Percentiles rank a stretch among this genome's conserved stretches.
phyloP scores from a whole-genome alignment of 2,888 invertebrate genomes.

The Drosophila emarginata region DNA sequence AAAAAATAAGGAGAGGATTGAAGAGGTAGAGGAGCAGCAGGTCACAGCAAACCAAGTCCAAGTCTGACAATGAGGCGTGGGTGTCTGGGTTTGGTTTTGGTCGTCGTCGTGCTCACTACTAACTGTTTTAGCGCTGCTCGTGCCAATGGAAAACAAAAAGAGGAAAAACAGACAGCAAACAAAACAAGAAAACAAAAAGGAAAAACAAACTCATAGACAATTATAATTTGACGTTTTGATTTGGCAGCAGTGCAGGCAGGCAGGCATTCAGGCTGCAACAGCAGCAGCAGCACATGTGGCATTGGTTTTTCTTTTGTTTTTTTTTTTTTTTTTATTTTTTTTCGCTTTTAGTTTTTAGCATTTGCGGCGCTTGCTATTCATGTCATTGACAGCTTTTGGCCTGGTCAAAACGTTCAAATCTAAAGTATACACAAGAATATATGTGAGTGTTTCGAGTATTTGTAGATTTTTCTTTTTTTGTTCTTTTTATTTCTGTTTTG shows the following conservation, averaged over 20 bases:
- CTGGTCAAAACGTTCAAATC: conserved; percentile 26
- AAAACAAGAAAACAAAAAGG: conserved; percentile 34
- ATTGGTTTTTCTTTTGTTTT: conserved; percentile 39
- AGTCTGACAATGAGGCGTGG: conserved; percentile 51
- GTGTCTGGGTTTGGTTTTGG: conserved; percentile 38
- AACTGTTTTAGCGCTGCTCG: conserved; percentile 57
- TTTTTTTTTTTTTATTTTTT: conserved; percentile 24
- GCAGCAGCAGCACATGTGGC: conserved; percentile 54
- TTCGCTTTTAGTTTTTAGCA: conserved; percentile 26
- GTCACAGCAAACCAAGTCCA: not conserved
- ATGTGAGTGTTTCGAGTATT: conserved; percentile 53
- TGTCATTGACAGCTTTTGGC: conserved; percentile 70
- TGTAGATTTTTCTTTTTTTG: conserved; percentile 45
- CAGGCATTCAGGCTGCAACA: not conserved
- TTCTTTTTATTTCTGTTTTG: conserved; percentile 34
- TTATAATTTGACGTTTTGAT: conserved; percentile 78
- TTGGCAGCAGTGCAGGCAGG: conserved; percentile 51
- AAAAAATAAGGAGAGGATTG: not conserved
- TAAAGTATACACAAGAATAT: conserved; percentile 36
- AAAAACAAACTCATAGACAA: conserved; percentile 65
- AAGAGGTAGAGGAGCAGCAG: not conserved
- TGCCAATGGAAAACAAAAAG: conserved; percentile 52
- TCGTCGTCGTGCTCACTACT: conserved; percentile 57
- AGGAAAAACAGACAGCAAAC: conserved; percentile 9
- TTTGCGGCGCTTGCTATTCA: conserved; percentile 54